Conservation (phyloP, 2,888 invertebrate genomes). For the Harpagoxenus sublaevis region DNA sequence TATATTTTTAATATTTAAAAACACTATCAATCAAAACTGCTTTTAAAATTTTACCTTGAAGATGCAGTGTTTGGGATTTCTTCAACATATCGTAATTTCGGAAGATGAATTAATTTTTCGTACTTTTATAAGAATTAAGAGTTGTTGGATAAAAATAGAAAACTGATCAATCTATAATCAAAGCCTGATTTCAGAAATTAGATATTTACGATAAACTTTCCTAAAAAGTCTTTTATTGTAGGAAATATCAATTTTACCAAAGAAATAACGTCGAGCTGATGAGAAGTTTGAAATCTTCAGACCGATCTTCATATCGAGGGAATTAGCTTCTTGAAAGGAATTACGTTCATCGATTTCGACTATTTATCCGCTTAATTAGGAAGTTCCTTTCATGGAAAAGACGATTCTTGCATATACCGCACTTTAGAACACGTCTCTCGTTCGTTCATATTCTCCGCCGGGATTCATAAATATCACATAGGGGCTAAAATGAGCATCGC, state of each 20-base stretch:
- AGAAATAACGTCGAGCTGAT: neutral
- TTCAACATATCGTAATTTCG: neutral
- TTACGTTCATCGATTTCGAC: constrained; percentile 71
- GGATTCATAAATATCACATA: neutral
- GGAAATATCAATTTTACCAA: neutral
- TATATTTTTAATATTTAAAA: neutral
- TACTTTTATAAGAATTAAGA: neutral
- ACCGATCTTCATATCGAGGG: constrained; percentile 27
- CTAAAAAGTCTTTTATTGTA: neutral
- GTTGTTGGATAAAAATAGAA: neutral
- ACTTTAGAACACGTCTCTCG: constrained; percentile 12
- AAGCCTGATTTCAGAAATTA: neutral
- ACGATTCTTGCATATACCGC: constrained; percentile 26
- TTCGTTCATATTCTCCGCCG: neutral
- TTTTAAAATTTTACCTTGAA: neutral
- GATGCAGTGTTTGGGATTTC: too few relatives aligned
- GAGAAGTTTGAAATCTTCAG: constrained; percentile 20
- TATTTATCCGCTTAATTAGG: constrained; percentile 74
- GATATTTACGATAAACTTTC: neutral
- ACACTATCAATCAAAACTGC: neutral
- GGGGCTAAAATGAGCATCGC: neutral
- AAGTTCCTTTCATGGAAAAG: constrained; percentile 60
- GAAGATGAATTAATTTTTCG: neutral
- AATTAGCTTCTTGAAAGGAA: constrained; percentile 61
- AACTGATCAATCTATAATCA: neutral